These are phyloP conservation scores for Chamaetylas fuelleborni DNA, from an alignment of 2,113 vertebrate species.

Conservation along the genomic window DNA sequence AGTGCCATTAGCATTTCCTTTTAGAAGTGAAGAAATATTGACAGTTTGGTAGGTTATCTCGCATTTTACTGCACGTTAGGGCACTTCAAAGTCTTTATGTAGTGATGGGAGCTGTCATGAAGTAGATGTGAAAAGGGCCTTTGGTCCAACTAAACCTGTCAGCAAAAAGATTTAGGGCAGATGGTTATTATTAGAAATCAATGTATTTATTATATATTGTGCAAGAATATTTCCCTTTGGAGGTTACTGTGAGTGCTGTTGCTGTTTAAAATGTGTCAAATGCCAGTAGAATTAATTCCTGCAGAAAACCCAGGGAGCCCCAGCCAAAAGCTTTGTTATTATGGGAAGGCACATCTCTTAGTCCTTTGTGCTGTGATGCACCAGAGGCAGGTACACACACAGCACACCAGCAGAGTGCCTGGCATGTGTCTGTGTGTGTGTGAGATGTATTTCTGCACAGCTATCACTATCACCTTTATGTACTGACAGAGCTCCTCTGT, in stretches of 20 bases:
- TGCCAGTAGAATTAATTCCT: constrained; percentile 51
- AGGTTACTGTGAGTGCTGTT: constrained; percentile 35
- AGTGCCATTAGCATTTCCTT: constrained; percentile 67
- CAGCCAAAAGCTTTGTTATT: constrained; percentile 11
- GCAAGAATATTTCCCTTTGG: constrained; percentile 59
- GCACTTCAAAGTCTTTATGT: constrained; percentile 71
- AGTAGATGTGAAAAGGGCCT: constrained; percentile 64
- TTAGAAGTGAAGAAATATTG: constrained; percentile 70
- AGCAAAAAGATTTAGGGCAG: constrained; percentile 61
- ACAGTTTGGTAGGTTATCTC: constrained; percentile 62
- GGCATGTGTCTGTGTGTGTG: neutral
- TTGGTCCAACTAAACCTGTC: constrained; percentile 69
- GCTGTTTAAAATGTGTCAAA: constrained; percentile 63
- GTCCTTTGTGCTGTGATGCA: neutral
- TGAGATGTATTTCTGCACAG: neutral
- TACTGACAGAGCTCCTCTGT: neutral
- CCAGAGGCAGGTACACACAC: neutral
- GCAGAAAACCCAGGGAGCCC: constrained; percentile 24
- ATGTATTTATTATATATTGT: constrained; percentile 69
- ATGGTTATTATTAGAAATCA: constrained; percentile 68
- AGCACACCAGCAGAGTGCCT: neutral
- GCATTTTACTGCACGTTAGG: constrained; percentile 62
- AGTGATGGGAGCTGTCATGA: constrained; percentile 65
- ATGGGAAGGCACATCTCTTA: neutral
- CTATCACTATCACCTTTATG: neutral